phyloP scores from a whole-genome alignment of 2,888 invertebrate genomes.

The Scaptomyza polygonia region DNA sequence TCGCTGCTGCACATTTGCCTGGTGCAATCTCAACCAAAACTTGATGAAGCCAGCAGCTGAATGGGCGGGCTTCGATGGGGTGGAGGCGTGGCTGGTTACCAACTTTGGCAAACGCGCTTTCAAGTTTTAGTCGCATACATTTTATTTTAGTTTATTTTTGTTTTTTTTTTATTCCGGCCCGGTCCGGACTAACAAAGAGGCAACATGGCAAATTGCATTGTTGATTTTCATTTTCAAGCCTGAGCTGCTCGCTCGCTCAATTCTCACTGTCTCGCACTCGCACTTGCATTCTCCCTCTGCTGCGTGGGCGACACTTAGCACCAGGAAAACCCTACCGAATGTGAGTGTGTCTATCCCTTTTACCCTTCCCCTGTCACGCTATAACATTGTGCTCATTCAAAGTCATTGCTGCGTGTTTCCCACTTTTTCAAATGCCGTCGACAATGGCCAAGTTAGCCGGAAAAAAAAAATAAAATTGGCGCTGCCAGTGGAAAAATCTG shows the following conservation, averaged over 20 bases:
- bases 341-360: slow-evolving; percentile 40
- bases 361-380: background rate
- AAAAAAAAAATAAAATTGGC: slow-evolving; percentile 48
- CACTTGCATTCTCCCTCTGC: background rate
- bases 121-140: slow-evolving; percentile 62
- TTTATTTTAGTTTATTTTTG: slow-evolving; percentile 37
- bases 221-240: slow-evolving; percentile 80
- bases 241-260: slow-evolving; percentile 38
- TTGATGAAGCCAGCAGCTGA: slow-evolving; percentile 46
- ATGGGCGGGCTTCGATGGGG: background rate
- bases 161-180: slow-evolving; percentile 27
- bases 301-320: slow-evolving; percentile 62
- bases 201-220: slow-evolving; percentile 79
- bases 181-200: slow-evolving; percentile 50
- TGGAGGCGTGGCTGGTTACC: slow-evolving; percentile 38
- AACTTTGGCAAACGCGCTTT: slow-evolving; percentile 62
- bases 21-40: slow-evolving; percentile 70
- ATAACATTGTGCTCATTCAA: slow-evolving; percentile 45
- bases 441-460: slow-evolving; percentile 53
- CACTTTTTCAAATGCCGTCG: slow-evolving; percentile 64
- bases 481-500: slow-evolving; percentile 67
- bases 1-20: slow-evolving; percentile 66
- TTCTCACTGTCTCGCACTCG: slow-evolving; percentile 17
- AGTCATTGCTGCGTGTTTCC: slow-evolving; percentile 74
- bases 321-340: slow-evolving; percentile 56